Evolutionary conservation across 37 sponge, comb jelly and placozoan genomes (phyloP).

Genomic region (Petrosia ficiformis): DNA sequence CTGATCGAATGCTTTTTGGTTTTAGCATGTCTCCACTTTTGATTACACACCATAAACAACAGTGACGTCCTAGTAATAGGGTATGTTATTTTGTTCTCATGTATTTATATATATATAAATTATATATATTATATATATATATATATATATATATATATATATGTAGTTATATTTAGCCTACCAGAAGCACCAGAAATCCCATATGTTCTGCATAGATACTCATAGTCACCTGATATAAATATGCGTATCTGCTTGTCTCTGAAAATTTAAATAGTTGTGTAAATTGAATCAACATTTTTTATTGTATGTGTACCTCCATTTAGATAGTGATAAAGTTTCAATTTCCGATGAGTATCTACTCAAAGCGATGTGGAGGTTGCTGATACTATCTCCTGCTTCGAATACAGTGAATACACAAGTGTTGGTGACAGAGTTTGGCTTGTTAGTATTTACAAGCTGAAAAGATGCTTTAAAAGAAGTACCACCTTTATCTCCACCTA

Average conservation of each 20-base stretch:
- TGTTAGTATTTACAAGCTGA: constrained; percentile 21
- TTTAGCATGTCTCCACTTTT: neutral
- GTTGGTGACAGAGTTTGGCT: constrained; percentile 26
- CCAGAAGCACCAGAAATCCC: constrained; percentile 32
- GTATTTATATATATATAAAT: neutral
- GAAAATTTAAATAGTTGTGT: neutral
- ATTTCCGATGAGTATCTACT: constrained; percentile 11
- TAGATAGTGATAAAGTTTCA: neutral
- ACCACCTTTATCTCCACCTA: constrained; percentile 58
- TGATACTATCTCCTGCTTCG: constrained; percentile 24
- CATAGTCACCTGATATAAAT: constrained; percentile 19
- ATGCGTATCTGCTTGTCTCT: constrained; percentile 12
- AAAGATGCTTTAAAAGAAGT: constrained; percentile 39
- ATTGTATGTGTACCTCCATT: constrained; percentile 24
- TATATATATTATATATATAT: too few species aligned
- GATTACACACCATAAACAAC: constrained; percentile 45
- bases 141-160: neutral
- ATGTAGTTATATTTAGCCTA: neutral
- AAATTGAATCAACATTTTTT: neutral
- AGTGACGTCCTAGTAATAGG: neutral
- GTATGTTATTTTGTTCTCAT: neutral
- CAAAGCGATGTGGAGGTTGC: constrained; percentile 33
- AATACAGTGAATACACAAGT: constrained; percentile 35
- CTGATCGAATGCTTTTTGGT: constrained; percentile 11
- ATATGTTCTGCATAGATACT: constrained; percentile 10